Evolutionary conservation across 1,140 invertebrate species (phyloP), one percentile per base, ranked within the genome.

Genomic region (Ctenoplectra terminalis): DNA sequence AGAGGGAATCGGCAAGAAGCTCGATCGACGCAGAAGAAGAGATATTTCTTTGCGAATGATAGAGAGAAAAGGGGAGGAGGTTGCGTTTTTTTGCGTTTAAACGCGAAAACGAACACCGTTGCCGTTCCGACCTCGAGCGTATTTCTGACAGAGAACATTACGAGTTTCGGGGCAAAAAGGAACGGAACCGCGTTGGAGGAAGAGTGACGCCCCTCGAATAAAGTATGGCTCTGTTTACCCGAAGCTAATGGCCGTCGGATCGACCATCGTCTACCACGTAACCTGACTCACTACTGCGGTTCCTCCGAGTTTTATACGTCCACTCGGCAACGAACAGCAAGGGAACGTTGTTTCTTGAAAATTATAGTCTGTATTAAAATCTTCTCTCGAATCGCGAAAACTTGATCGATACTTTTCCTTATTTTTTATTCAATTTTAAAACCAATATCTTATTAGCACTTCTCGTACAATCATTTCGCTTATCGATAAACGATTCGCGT

Each of bases 151-250:
- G 74, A 71, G 56, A 86, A 81, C 84, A 79, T 86, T 87, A 86
- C 78, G 86, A 84, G 71, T 67, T 79, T 73, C 70, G 50, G 86
- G 76, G 81, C 70, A 90, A 90, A 93, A 93, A 93, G 91, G 90
- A 92, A 81, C 87, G 90, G 91, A 91, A 93, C 85, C 87, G 82
- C 87, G 90, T 89, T 89, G 87, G 89, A 90, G 90, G 88, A 92
- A 91, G 89, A 91, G 91, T 91, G 90, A 93, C 90, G 92, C 91
- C 91, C 89, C 86, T 88, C 87, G 88, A 91, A 90, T 93, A 93
- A 94, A 93, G 92, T 93, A 94, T 93, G 88, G 90, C 88, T 92
- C 91, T 94, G 93, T 94, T 94, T 94, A 93, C 93, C 87, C 90
- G 85, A 87, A 89, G 91, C 91, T 93, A 94, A 94, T 94, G 92